phyloP scores from a whole-genome alignment of 2,888 invertebrate genomes.

The Mylabris sibirica region DNA sequence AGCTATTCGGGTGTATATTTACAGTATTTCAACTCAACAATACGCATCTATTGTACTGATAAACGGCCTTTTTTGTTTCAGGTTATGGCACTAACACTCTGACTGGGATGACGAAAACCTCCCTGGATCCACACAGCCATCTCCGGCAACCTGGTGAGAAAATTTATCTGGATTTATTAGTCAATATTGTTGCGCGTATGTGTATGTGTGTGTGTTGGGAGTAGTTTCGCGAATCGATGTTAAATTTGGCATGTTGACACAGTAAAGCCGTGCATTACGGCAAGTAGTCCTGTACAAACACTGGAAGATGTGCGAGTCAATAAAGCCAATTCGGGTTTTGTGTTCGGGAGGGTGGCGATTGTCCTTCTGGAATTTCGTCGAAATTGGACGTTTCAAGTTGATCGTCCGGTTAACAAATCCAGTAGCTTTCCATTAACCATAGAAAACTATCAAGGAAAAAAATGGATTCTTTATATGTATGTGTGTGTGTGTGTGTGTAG shows the following conservation, averaged over 20 bases:
- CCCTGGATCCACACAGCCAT: constrained; percentile 88
- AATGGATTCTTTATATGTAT: constrained; percentile 28
- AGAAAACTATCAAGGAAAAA: not conserved
- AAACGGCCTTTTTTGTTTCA: constrained; percentile 64
- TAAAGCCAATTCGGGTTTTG: constrained; percentile 46
- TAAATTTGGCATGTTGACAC: constrained; percentile 52
- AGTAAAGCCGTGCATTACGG: constrained; percentile 57
- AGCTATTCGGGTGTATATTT: constrained; percentile 53
- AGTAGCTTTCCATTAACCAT: not conserved
- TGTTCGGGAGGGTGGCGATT: constrained; percentile 11
- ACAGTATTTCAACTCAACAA: constrained; percentile 37
- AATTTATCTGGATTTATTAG: not conserved
- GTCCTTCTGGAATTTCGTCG: constrained; percentile 7
- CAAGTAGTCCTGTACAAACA: constrained; percentile 56
- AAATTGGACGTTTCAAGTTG: not conserved
- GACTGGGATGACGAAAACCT: constrained; percentile 81
- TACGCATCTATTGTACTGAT: constrained; percentile 29
- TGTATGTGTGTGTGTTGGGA: constrained; percentile 23
- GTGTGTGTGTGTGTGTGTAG: constrained; percentile 23
- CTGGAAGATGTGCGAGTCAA: constrained; percentile 51
- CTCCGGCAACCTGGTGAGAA: constrained; percentile 85
- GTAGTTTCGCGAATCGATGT: constrained; percentile 51
- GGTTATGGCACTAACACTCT: constrained; percentile 86
- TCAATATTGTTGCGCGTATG: constrained; percentile 18
- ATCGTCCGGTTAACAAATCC: not conserved